Conservation (phyloP, 1,140 invertebrate genomes). For the Idris sp. region DNA sequence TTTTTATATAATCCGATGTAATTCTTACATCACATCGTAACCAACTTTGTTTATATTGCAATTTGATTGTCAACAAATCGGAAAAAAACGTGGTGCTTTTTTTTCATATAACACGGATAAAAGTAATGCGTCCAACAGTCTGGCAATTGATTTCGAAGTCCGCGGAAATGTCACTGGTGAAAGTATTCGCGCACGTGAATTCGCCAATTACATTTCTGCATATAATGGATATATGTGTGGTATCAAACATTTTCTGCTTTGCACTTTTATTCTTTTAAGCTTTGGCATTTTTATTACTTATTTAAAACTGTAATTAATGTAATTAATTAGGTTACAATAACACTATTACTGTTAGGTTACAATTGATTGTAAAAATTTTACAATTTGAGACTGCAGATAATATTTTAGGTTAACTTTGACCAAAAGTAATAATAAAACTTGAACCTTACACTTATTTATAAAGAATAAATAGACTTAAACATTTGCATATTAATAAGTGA, state of each 20-base stretch:
- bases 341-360: no score
- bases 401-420: no score
- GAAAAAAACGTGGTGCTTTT: constrained; percentile 22
- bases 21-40: constrained; percentile 38
- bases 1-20: constrained; percentile 46
- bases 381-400: no score
- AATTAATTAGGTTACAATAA: no score
- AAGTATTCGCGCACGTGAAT: constrained; percentile 62
- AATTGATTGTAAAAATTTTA: no score
- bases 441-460: no score
- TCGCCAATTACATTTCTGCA: constrained; percentile 53
- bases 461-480: no score
- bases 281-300: no score
- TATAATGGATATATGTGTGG: constrained; percentile 51
- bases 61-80: constrained; percentile 38
- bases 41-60: constrained; percentile 28
- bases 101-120: constrained; percentile 4
- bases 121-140: constrained; percentile 15
- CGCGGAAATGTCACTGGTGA: constrained; percentile 58
- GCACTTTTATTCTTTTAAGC: constrained; percentile 58
- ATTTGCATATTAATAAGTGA: no score
- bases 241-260: constrained; percentile 36
- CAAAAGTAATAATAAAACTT: no score
- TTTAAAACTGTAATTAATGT: no score
- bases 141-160: constrained; percentile 34